phyloP scores from a whole-genome alignment of 1,140 invertebrate species.

The Drosophila persimilis region DNA sequence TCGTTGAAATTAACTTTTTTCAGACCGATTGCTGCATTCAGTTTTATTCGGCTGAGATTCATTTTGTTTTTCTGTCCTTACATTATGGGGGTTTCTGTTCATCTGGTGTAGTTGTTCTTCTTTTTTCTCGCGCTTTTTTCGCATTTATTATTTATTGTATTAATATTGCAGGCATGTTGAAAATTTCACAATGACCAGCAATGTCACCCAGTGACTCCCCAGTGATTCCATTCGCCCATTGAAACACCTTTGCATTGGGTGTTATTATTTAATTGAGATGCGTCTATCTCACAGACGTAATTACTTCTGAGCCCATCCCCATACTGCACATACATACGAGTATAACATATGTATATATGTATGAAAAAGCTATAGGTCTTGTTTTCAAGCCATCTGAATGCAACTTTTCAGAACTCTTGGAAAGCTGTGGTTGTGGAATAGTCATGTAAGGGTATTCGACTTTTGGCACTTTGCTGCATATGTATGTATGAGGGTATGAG shows the following conservation, averaged over 20 bases:
- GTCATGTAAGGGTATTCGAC: background rate
- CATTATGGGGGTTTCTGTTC: constrained; percentile 3
- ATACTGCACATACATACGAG: too few species aligned
- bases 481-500: background rate
- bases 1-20: background rate
- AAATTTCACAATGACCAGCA: constrained; percentile 68
- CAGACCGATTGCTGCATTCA: too few species aligned
- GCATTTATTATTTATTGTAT: constrained; percentile 67
- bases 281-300: too few species aligned
- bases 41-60: background rate
- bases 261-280: constrained; percentile 6
- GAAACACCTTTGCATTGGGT: too few species aligned
- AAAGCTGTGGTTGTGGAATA: too few species aligned
- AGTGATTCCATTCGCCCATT: background rate
- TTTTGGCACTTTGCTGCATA: constrained; percentile 22
- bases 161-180: constrained; percentile 67
- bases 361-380: too few species aligned
- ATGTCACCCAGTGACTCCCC: constrained; percentile 40
- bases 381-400: too few species aligned
- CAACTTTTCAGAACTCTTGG: too few species aligned
- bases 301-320: too few species aligned
- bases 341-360: too few species aligned
- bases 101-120: constrained; percentile 5
- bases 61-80: background rate
- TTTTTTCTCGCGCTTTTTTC: constrained; percentile 33